phyloP scores from a whole-genome alignment of 2,888 invertebrate genomes.

The Dynastes hyllus region DNA sequence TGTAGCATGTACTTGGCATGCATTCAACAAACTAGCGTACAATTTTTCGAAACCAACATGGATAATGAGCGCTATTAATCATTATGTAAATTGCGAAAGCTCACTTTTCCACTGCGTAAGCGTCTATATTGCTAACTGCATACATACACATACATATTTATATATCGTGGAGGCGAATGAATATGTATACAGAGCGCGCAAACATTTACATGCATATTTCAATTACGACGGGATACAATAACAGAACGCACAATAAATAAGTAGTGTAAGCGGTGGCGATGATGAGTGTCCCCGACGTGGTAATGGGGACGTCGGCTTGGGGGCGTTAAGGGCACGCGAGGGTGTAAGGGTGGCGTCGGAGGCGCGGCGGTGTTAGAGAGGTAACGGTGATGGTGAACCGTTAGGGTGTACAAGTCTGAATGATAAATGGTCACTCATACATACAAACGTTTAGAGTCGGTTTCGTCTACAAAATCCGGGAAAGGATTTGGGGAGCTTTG shows the following conservation, averaged over 20 bases:
- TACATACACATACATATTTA: slow-evolving; percentile 16
- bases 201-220: slow-evolving; percentile 43
- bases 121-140: slow-evolving; percentile 10
- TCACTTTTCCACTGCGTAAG: slow-evolving; percentile 34
- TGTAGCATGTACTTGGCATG: slow-evolving; percentile 10
- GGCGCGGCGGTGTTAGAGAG: slow-evolving; percentile 5
- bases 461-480: slow-evolving; percentile 71
- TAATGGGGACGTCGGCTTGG: slow-evolving; percentile 43
- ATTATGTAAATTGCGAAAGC: slow-evolving; percentile 37
- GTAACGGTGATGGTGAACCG: slow-evolving; percentile 47
- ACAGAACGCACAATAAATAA: slow-evolving; percentile 51
- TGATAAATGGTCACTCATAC: slow-evolving; percentile 72
- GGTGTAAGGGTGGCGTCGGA: slow-evolving; percentile 45
- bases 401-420: slow-evolving; percentile 62
- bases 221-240: slow-evolving; percentile 51
- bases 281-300: slow-evolving; percentile 48
- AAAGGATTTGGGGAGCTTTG: slow-evolving; percentile 70
- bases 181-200: slow-evolving; percentile 14
- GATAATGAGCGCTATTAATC: slow-evolving; percentile 40
- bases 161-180: not conserved
- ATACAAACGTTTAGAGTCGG: slow-evolving; percentile 69
- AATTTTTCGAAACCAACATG: slow-evolving; percentile 30
- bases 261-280: slow-evolving; percentile 49
- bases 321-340: slow-evolving; percentile 29
- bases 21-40: slow-evolving; percentile 5